A percentile compares a stretch with the other conserved stretches of the same genome.
Conservation (phyloP, 2,888 invertebrate species). For the Onchidella celtica region DNA sequence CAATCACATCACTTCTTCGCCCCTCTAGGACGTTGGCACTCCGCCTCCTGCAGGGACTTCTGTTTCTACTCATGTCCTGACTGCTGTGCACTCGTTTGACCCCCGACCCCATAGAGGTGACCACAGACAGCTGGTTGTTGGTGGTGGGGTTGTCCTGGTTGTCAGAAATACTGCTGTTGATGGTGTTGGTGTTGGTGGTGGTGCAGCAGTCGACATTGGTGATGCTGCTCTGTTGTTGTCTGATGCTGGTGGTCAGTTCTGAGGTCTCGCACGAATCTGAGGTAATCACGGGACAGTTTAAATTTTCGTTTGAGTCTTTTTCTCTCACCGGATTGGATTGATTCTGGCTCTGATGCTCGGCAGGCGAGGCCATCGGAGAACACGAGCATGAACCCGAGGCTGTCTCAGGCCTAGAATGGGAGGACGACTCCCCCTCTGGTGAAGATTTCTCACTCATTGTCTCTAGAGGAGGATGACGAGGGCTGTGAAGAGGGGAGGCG, state of each 20-base stretch:
- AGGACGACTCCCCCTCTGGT: slow-evolving; percentile 34
- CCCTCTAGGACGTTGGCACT: not conserved
- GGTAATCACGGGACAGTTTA: slow-evolving; percentile 62
- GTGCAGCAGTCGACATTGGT: slow-evolving; percentile 16
- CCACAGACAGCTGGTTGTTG: not conserved
- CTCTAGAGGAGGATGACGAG: slow-evolving; percentile 46
- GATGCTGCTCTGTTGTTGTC: slow-evolving; percentile 1
- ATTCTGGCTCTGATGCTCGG: slow-evolving; percentile 29
- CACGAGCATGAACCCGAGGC: slow-evolving; percentile 43
- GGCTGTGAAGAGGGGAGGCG: slow-evolving; percentile 66
- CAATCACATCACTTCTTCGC: not conserved
- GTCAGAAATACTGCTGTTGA: slow-evolving; percentile 19
- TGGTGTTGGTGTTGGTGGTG: slow-evolving; percentile 14
- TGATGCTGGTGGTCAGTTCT: not conserved
- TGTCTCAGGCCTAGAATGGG: slow-evolving; percentile 24
- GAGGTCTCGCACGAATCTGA: slow-evolving; percentile 7
- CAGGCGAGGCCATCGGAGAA: slow-evolving; percentile 40
- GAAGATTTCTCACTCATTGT: slow-evolving; percentile 49
- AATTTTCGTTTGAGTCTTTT: slow-evolving; percentile 74
- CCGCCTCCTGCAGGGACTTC: slow-evolving; percentile 15
- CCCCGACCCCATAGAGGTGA: not conserved
- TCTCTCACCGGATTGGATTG: slow-evolving; percentile 57
- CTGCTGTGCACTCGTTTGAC: slow-evolving; percentile 41
- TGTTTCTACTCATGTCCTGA: slow-evolving; percentile 31
- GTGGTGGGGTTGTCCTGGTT: not conserved